Percentiles rank a stretch among this genome's conserved stretches.
Conservation (phyloP, 2,113 vertebrate genomes). For the Chrysemys picta region DNA sequence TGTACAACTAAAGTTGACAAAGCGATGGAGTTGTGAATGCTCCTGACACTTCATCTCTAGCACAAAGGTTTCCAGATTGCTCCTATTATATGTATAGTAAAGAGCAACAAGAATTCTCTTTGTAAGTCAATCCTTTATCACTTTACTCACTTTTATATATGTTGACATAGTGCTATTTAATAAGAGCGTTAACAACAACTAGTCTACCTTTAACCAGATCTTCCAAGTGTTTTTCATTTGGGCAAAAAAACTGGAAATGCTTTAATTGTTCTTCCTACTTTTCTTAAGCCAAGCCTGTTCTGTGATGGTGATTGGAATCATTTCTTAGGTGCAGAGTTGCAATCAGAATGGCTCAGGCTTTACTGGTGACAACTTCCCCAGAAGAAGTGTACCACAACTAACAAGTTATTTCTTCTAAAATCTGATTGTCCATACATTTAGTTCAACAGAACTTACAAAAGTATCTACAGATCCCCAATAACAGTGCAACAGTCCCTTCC, state of each 20-base stretch:
- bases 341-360: too few species aligned
- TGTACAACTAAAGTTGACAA: slow-evolving; percentile 42
- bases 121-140: neutral
- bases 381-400: too few species aligned
- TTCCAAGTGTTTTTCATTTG: neutral
- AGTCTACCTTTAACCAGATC: neutral
- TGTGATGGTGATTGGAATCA: too few species aligned
- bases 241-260: neutral
- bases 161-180: neutral
- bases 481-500: too few species aligned
- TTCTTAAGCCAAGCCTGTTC: too few species aligned
- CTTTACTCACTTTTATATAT: neutral
- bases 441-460: too few species aligned
- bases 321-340: too few species aligned
- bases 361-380: too few species aligned
- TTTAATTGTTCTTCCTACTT: too few species aligned
- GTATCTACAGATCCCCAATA: too few species aligned
- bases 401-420: too few species aligned
- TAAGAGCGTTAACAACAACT: neutral
- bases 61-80: neutral
- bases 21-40: slow-evolving; percentile 2
- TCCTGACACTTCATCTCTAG: slow-evolving; percentile 18
- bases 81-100: neutral
- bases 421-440: too few species aligned
- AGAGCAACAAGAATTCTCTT: neutral